These are phyloP conservation scores for Chymomyza procnemis DNA, from an alignment of 2,888 invertebrate genomes.

Conservation along the genomic window DNA sequence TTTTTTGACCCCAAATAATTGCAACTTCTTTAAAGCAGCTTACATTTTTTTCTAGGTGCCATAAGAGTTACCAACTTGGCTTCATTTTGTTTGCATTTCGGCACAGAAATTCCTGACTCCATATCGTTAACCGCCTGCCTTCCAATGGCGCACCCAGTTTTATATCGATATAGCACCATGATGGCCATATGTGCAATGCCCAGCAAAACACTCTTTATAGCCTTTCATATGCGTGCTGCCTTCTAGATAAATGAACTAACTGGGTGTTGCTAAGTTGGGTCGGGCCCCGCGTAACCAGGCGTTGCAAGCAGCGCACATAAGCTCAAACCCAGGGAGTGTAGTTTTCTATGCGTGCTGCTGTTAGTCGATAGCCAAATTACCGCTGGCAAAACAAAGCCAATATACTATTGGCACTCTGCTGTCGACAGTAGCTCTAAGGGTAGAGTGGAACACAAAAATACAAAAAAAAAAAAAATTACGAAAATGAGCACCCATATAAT, in stretches of 20 bases:
- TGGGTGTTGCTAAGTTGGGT: not conserved
- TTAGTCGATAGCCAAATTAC: not conserved
- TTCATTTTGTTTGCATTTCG: not conserved
- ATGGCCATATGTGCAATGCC: not conserved
- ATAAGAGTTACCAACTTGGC: not conserved
- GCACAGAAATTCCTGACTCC: not conserved
- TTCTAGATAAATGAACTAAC: not conserved
- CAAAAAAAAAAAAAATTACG: slow-evolving; percentile 35
- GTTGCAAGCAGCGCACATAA: not conserved
- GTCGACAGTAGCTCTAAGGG: not conserved
- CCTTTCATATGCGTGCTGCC: not conserved
- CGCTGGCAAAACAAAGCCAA: not conserved
- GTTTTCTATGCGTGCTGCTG: not conserved
- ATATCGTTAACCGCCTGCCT: not conserved
- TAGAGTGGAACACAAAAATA: slow-evolving; percentile 2
- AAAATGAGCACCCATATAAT: slow-evolving; percentile 54
- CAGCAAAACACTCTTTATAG: not conserved
- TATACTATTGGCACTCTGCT: not conserved
- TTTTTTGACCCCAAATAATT: too few relatives aligned
- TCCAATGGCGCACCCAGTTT: not conserved
- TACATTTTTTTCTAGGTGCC: too few relatives aligned
- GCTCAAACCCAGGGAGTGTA: not conserved
- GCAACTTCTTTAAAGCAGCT: too few relatives aligned
- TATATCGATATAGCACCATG: not conserved
- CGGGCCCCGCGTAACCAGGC: too few relatives aligned